Evolutionary conservation across 2,797 vertebrate genomes (phyloP).

Genomic region (Oophaga sylvatica): DNA sequence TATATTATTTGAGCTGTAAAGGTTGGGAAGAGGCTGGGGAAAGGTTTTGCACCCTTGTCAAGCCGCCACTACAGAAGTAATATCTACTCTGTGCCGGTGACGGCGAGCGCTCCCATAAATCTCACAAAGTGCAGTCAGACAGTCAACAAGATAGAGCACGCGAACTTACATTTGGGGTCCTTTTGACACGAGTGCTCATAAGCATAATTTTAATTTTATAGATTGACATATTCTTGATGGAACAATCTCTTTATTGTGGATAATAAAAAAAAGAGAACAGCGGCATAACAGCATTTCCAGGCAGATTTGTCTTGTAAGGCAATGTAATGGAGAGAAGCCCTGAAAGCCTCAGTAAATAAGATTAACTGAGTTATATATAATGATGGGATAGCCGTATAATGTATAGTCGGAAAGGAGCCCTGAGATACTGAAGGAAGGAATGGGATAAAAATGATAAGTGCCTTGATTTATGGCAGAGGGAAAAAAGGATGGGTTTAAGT

Average conservation of each 20-base stretch:
- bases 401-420: constrained; percentile 33
- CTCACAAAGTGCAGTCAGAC: constrained; percentile 43
- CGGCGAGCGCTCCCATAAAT: constrained; percentile 44
- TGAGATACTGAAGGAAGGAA: constrained; percentile 41
- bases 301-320: constrained; percentile 43
- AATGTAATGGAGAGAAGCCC: constrained; percentile 24
- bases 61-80: constrained; percentile 1
- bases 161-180: constrained; percentile 40
- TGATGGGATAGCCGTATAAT: constrained; percentile 46
- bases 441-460: constrained; percentile 42
- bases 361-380: constrained; percentile 48
- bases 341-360: constrained; percentile 52
- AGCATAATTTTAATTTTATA: constrained; percentile 56
- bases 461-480: constrained; percentile 34
- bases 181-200: constrained; percentile 45
- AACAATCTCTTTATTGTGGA: constrained; percentile 49
- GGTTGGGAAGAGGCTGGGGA: neutral
- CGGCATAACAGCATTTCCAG: constrained; percentile 1
- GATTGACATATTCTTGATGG: constrained; percentile 49
- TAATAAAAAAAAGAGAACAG: constrained; percentile 39
- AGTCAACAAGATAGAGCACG: constrained; percentile 32
- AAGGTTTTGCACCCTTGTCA: constrained; percentile 5
- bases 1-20: neutral
- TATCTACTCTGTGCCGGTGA: constrained; percentile 19
- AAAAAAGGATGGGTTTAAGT: constrained; percentile 30